phyloP scores from a whole-genome alignment of 2,113 vertebrate genomes.

The Lontra canadensis region DNA sequence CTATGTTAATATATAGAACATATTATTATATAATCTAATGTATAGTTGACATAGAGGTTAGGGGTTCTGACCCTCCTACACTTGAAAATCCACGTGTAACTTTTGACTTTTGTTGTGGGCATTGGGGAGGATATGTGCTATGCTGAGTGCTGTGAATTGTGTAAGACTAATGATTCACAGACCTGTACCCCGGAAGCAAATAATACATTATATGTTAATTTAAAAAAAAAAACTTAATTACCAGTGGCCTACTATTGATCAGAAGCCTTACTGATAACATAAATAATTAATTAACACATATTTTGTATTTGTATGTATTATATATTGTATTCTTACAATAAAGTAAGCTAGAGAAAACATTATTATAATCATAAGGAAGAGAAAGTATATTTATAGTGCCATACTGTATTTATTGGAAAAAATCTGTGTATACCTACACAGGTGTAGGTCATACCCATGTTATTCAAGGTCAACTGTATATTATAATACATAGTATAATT shows the following conservation, averaged over 20 bases:
- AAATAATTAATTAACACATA: background rate
- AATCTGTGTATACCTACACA: background rate
- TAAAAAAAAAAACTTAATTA: background rate
- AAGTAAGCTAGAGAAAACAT: background rate
- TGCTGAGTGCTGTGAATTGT: no score
- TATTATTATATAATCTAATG: background rate
- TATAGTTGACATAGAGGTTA: background rate
- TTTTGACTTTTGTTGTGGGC: background rate
- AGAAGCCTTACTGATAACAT: background rate
- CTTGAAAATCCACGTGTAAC: background rate
- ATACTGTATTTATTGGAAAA: background rate
- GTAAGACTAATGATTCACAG: no score
- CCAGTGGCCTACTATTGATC: background rate
- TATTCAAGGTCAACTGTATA: background rate
- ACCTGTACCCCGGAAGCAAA: no score
- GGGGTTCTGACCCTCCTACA: background rate
- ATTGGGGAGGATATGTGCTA: no score
- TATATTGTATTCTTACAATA: background rate
- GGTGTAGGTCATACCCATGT: background rate
- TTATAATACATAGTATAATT: background rate
- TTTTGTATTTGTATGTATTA: background rate
- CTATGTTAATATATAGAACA: no score
- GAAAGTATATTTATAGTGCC: background rate
- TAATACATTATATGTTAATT: no score
- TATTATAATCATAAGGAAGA: background rate